Percentiles rank a stretch among this genome's conserved stretches.
Evolutionary conservation across 2,113 vertebrate species (phyloP).

Genomic region (Stigmatopora nigra): DNA sequence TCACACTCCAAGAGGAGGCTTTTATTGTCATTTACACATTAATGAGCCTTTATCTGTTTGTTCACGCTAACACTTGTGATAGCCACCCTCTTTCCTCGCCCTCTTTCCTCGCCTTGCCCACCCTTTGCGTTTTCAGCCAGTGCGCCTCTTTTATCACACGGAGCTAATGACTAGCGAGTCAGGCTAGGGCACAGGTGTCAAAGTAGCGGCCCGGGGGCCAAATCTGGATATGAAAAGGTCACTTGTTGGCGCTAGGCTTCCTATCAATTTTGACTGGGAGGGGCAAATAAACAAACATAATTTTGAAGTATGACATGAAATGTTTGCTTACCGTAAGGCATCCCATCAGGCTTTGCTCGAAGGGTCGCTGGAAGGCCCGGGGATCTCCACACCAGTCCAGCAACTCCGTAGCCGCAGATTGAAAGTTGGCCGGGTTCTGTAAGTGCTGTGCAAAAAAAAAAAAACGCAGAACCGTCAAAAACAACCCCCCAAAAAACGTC

Average conservation of each 20-base stretch:
- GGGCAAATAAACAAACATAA: too few relatives aligned
- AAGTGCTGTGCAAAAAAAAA: conserved; percentile 88
- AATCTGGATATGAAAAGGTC: too few relatives aligned
- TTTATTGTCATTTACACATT: conserved; percentile 66
- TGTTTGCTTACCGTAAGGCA: conserved; percentile 88
- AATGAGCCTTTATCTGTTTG: conserved; percentile 63
- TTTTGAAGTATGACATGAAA: too few relatives aligned
- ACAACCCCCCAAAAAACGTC: conserved; percentile 8
- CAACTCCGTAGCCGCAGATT: conserved; percentile 96
- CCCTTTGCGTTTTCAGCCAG: conserved; percentile 13
- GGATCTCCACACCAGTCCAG: conserved; percentile 99
- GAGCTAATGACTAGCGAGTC: too few relatives aligned
- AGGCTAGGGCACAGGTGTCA: too few relatives aligned
- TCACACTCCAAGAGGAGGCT: conserved; percentile 62
- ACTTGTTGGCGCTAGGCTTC: too few relatives aligned
- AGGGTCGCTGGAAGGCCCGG: conserved; percentile 95
- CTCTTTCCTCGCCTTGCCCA: conserved; percentile 16
- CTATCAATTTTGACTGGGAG: conserved; percentile 1
- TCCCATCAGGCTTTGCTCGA: conserved; percentile 99
- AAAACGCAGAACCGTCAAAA: conserved; percentile 42
- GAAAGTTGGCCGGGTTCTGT: conserved; percentile 99
- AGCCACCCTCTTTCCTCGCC: conserved; percentile 28
- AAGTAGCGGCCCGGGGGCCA: too few relatives aligned
- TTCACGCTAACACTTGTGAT: conserved; percentile 48
- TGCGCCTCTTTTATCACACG: not conserved